Percentiles rank a stretch among this genome's conserved stretches.
Evolutionary conservation across 2,888 invertebrate species (phyloP).

Genomic region (Ariolimax columbianus): DNA sequence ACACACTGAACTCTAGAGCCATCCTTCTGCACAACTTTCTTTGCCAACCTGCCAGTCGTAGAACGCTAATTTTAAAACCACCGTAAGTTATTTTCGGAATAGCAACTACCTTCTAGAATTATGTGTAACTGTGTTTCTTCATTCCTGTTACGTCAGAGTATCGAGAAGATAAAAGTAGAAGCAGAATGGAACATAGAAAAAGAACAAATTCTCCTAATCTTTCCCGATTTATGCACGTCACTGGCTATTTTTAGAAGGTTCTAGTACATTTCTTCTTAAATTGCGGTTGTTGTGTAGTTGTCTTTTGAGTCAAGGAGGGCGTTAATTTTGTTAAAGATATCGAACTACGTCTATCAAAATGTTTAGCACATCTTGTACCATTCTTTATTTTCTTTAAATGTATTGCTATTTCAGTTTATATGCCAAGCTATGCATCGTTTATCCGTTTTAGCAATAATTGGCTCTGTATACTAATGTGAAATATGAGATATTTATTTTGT

Average conservation of each 20-base stretch:
- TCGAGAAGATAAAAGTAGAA: not conserved
- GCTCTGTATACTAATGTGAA: too few relatives aligned
- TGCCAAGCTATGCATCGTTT: too few relatives aligned
- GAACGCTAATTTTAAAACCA: slow-evolving; percentile 7
- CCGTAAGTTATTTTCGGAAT: not conserved
- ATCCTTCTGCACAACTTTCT: not conserved
- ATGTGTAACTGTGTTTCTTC: not conserved
- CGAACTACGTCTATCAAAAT: too few relatives aligned
- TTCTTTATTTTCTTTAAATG: too few relatives aligned
- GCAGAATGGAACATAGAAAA: not conserved
- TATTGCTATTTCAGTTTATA: too few relatives aligned
- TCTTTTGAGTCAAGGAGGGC: not conserved
- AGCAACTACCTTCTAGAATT: not conserved
- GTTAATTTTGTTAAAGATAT: not conserved
- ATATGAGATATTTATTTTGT: too few relatives aligned
- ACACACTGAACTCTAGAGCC: not conserved
- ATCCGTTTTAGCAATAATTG: too few relatives aligned
- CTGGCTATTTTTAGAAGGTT: not conserved
- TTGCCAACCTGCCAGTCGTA: not conserved
- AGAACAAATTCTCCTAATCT: not conserved
- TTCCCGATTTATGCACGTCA: not conserved
- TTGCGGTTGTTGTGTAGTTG: not conserved
- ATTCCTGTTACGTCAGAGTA: not conserved
- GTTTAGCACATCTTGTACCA: too few relatives aligned
- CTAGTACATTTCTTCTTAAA: not conserved